Conservation (phyloP, 2,888 invertebrate species). For the Rhaphigaster nebulosa region DNA sequence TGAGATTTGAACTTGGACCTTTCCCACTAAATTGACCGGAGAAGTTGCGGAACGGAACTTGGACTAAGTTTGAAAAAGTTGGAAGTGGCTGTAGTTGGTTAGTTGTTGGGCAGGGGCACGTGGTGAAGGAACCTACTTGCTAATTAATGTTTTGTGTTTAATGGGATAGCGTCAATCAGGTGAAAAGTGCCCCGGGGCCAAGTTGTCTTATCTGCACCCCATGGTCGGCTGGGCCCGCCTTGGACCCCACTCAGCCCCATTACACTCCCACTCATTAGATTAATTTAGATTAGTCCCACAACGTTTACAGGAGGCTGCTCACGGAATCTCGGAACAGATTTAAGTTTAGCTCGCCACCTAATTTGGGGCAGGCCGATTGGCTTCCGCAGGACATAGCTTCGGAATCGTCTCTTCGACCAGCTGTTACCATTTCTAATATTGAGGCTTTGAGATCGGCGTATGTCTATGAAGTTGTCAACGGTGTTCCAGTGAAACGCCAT, state of each 20-base stretch:
- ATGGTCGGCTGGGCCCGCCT: slow-evolving; percentile 53
- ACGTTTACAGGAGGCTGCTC: slow-evolving; percentile 52
- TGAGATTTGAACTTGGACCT: neutral
- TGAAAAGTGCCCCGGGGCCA: slow-evolving; percentile 51
- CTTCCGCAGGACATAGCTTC: neutral
- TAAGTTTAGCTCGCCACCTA: slow-evolving; percentile 57
- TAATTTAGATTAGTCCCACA: slow-evolving; percentile 57
- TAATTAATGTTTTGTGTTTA: slow-evolving; percentile 59
- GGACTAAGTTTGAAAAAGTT: slow-evolving; percentile 38
- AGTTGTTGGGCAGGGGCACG: neutral
- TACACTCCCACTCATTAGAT: slow-evolving; percentile 54
- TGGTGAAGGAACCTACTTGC: slow-evolving; percentile 21
- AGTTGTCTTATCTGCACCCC: slow-evolving; percentile 53
- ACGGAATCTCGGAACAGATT: slow-evolving; percentile 58
- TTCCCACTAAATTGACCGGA: neutral
- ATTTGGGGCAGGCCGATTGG: slow-evolving; percentile 38
- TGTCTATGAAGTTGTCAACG: too few relatives aligned
- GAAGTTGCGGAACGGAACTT: neutral
- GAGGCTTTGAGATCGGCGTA: neutral
- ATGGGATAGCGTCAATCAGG: slow-evolving; percentile 56
- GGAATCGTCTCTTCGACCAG: neutral
- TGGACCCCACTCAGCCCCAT: slow-evolving; percentile 49
- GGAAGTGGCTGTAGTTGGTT: slow-evolving; percentile 6
- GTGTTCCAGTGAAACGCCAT: too few relatives aligned
- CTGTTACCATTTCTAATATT: neutral